phyloP scores from a whole-genome alignment of 1,140 invertebrate genomes.

The Cydia pomonella region DNA sequence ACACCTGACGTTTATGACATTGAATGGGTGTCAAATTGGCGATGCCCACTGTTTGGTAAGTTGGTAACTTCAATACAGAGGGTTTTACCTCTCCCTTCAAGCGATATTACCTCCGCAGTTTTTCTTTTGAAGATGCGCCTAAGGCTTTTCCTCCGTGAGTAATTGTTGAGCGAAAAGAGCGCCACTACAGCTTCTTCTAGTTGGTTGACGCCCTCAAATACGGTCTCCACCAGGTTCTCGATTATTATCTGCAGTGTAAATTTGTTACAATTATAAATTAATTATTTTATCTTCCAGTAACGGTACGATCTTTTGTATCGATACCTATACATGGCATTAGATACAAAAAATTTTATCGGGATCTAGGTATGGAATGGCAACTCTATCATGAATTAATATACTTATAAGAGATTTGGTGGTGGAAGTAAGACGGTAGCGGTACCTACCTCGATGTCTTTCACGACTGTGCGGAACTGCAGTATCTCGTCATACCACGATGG shows the following conservation, averaged over 20 bases:
- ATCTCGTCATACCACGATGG: constrained; percentile 89
- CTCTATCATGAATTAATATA: too few species aligned
- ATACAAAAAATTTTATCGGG: too few species aligned
- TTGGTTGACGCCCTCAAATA: constrained; percentile 85
- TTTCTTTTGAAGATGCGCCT: constrained; percentile 83
- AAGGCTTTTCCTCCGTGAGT: constrained; percentile 84
- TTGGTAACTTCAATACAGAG: too few species aligned
- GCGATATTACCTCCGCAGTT: constrained; percentile 77
- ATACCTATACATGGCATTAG: too few species aligned
- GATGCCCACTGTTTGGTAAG: too few species aligned
- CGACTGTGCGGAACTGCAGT: constrained; percentile 83
- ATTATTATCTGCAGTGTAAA: constrained; percentile 78
- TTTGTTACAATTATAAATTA: too few species aligned
- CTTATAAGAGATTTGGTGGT: constrained; percentile 3
- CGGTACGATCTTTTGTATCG: too few species aligned
- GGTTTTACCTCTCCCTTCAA: too few species aligned
- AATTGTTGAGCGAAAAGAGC: constrained; percentile 85
- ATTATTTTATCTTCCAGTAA: too few species aligned
- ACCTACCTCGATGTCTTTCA: constrained; percentile 85
- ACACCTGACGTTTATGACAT: constrained; percentile 80
- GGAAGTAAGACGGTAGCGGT: constrained; percentile 40
- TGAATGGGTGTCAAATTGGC: too few species aligned
- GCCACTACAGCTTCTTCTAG: constrained; percentile 87
- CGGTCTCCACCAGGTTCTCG: constrained; percentile 85
- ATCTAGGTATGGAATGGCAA: too few species aligned